Evolutionary conservation across 2,797 vertebrate species (phyloP).

Genomic region (Channallabes apus): DNA sequence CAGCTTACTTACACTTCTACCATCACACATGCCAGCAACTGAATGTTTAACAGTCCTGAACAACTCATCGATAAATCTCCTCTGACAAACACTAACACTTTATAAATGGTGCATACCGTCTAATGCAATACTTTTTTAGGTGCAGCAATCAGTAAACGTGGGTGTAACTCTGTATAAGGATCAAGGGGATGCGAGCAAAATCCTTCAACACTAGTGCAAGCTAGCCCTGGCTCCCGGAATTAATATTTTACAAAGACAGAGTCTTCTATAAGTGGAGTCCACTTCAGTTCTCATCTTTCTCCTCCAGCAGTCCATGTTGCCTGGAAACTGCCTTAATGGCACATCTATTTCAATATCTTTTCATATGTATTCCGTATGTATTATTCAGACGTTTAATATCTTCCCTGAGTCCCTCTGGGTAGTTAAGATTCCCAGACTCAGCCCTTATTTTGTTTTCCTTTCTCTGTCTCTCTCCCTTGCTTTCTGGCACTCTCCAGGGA

Average conservation of each 20-base stretch:
- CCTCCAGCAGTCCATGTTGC: slow-evolving; percentile 56
- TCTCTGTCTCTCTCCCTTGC: slow-evolving; percentile 36
- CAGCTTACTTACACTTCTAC: too few species aligned
- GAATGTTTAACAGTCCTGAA: not conserved
- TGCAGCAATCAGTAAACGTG: slow-evolving; percentile 47
- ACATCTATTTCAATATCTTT: slow-evolving; percentile 65
- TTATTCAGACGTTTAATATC: slow-evolving; percentile 65
- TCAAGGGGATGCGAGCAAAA: slow-evolving; percentile 42
- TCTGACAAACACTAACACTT: slow-evolving; percentile 23
- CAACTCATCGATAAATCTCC: slow-evolving; percentile 31
- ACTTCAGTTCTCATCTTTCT: slow-evolving; percentile 48
- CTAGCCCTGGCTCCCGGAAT: slow-evolving; percentile 33
- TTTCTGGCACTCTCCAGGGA: slow-evolving; percentile 28
- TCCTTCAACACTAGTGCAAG: slow-evolving; percentile 34
- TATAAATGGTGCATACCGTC: slow-evolving; percentile 28
- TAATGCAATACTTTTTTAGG: slow-evolving; percentile 43
- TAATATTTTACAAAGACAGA: slow-evolving; percentile 48
- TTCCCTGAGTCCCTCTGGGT: slow-evolving; percentile 57
- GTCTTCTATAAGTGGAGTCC: slow-evolving; percentile 41
- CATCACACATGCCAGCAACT: not conserved
- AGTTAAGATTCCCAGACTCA: slow-evolving; percentile 45
- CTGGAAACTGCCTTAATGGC: slow-evolving; percentile 61
- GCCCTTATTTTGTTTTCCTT: slow-evolving; percentile 52
- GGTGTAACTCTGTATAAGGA: slow-evolving; percentile 40
- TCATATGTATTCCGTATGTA: slow-evolving; percentile 62